Evolutionary conservation across 1,140 invertebrate species (phyloP).

Genomic region (Polypedilum pembai): DNA sequence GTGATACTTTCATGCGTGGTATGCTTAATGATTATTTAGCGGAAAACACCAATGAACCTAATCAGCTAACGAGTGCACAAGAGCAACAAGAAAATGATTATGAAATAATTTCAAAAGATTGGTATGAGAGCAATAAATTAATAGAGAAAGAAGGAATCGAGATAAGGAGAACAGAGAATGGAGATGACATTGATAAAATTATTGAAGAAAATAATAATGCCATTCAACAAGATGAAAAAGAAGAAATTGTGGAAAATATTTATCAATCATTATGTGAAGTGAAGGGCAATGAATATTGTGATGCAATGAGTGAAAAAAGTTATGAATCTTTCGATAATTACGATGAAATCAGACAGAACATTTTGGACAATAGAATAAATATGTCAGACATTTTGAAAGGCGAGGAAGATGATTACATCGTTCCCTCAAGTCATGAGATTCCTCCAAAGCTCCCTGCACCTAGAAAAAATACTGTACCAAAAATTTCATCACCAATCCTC

Average conservation of each 20-base stretch:
- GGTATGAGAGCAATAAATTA: slow-evolving; percentile 30
- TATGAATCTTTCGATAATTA: slow-evolving; percentile 37
- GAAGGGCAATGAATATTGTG: not conserved
- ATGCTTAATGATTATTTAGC: slow-evolving; percentile 8
- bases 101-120: slow-evolving; percentile 37
- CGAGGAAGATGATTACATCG: slow-evolving; percentile 38
- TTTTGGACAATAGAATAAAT: slow-evolving; percentile 27
- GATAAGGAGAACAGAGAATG: slow-evolving; percentile 35
- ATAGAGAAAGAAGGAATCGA: too few relatives aligned
- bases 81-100: slow-evolving; percentile 26
- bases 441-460: slow-evolving; percentile 33
- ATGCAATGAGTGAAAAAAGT: slow-evolving; percentile 20
- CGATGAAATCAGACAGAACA: slow-evolving; percentile 36
- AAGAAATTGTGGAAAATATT: slow-evolving; percentile 37
- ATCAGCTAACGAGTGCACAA: slow-evolving; percentile 17
- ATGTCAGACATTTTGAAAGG: not conserved
- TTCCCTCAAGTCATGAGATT: slow-evolving; percentile 33
- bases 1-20: not conserved
- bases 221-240: slow-evolving; percentile 25
- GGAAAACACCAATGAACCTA: slow-evolving; percentile 5
- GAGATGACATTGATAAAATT: not conserved
- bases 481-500: not conserved
- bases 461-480: slow-evolving; percentile 17
- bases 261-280: slow-evolving; percentile 39
- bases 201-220: not conserved